A percentile compares a stretch with the other conserved stretches of the same genome.
phyloP scores from a whole-genome alignment of 2,888 invertebrate species.

The Epinotia demarniana region DNA sequence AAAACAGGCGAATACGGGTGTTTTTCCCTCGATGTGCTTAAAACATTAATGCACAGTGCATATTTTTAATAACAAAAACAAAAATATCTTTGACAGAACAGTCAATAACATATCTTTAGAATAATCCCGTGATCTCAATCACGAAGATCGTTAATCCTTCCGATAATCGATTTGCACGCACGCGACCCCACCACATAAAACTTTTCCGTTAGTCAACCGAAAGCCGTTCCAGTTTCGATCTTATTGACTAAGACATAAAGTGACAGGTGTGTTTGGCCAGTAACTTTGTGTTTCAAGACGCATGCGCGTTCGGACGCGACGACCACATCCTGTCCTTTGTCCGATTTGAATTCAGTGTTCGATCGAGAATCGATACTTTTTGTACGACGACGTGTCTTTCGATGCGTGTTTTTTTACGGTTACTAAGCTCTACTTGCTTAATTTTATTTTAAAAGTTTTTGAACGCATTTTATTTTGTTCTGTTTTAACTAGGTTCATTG shows the following conservation, averaged over 20 bases:
- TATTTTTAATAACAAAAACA: neutral
- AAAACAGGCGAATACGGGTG: too few relatives aligned
- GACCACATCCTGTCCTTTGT: conserved; percentile 72
- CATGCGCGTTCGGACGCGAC: conserved; percentile 66
- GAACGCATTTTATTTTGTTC: neutral
- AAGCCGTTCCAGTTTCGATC: conserved; percentile 41
- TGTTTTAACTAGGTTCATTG: neutral
- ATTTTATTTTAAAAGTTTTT: neutral
- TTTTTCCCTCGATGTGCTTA: too few relatives aligned
- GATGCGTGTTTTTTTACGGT: conserved; percentile 50
- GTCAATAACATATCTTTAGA: conserved; percentile 55
- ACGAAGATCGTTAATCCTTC: conserved; percentile 60
- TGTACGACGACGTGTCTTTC: conserved; percentile 52
- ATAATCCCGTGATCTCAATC: conserved; percentile 60
- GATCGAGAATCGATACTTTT: conserved; percentile 59
- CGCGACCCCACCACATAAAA: conserved; percentile 61
- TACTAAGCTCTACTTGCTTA: conserved; percentile 26
- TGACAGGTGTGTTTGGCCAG: conserved; percentile 18
- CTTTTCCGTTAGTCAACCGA: conserved; percentile 40
- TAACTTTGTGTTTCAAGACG: conserved; percentile 49
- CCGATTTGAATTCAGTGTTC: conserved; percentile 63
- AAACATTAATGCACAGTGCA: neutral
- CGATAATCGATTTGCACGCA: conserved; percentile 73
- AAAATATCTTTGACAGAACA: neutral
- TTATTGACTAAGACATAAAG: conserved; percentile 8